Evolutionary conservation across 2,888 invertebrate genomes (phyloP).

Genomic region (Odontothrips loti): DNA sequence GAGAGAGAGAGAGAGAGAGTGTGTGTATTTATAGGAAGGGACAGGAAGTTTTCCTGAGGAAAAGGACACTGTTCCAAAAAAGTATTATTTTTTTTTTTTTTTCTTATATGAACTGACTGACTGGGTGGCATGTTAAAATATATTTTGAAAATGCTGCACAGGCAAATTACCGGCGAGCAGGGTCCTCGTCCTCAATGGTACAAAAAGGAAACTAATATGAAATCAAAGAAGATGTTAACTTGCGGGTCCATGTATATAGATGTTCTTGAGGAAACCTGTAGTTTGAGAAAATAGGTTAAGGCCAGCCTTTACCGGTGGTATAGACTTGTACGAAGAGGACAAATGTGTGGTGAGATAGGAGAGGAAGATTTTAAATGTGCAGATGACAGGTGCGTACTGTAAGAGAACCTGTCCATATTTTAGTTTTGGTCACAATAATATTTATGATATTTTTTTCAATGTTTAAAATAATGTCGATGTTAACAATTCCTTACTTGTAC

Average conservation of each 20-base stretch:
- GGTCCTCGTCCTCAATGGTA: neutral
- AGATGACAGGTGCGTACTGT: neutral
- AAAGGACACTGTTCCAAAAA: no score
- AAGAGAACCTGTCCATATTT: neutral
- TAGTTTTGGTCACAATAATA: constrained; percentile 5
- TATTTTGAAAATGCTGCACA: neutral
- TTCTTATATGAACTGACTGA: neutral
- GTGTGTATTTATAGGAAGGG: neutral
- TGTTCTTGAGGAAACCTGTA: neutral
- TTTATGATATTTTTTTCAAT: constrained; percentile 13
- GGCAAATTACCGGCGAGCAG: neutral
- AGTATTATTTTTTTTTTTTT: no score
- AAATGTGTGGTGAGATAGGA: neutral
- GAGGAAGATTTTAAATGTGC: neutral
- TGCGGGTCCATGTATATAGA: constrained; percentile 16
- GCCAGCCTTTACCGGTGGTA: neutral
- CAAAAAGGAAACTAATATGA: neutral
- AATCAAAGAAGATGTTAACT: neutral
- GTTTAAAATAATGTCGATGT: neutral
- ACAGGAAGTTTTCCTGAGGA: neutral
- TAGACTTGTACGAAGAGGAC: neutral
- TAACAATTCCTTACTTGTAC: no score
- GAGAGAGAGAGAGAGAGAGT: neutral
- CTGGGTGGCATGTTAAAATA: neutral
- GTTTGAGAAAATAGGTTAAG: neutral